phyloP scores from a whole-genome alignment of 2,113 vertebrate genomes.

The Hoplias malabaricus region DNA sequence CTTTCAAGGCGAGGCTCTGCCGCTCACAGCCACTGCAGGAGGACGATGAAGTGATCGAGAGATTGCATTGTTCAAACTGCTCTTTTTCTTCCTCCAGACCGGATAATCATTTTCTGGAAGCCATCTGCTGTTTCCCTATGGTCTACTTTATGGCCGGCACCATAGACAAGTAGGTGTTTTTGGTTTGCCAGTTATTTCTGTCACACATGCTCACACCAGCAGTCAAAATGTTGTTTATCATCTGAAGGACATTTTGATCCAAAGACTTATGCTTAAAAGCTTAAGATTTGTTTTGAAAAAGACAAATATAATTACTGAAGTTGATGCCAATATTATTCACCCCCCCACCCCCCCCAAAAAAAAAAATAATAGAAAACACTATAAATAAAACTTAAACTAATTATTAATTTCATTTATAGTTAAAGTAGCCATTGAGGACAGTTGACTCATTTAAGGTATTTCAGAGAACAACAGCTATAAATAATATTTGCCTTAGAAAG shows the following conservation, averaged over 20 bases:
- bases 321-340: too few species aligned
- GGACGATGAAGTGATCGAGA: constrained; percentile 19
- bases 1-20: constrained; percentile 1
- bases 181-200: not conserved
- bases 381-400: too few species aligned
- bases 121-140: constrained; percentile 99
- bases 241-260: not conserved
- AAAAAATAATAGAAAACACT: too few species aligned
- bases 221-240: not conserved
- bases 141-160: constrained; percentile 99
- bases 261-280: too few species aligned
- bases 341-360: too few species aligned
- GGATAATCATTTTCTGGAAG: constrained; percentile 99
- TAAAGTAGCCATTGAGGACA: too few species aligned
- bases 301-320: too few species aligned
- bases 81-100: constrained; percentile 76
- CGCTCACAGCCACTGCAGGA: not conserved
- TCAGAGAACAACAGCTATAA: too few species aligned
- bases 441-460: too few species aligned
- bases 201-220: not conserved
- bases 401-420: too few species aligned
- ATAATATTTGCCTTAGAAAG: too few species aligned
- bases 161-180: constrained; percentile 91
- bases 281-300: not conserved
- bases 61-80: not conserved